Evolutionary conservation across 1,140 invertebrate species (phyloP).

Genomic region (Myzus persicae): DNA sequence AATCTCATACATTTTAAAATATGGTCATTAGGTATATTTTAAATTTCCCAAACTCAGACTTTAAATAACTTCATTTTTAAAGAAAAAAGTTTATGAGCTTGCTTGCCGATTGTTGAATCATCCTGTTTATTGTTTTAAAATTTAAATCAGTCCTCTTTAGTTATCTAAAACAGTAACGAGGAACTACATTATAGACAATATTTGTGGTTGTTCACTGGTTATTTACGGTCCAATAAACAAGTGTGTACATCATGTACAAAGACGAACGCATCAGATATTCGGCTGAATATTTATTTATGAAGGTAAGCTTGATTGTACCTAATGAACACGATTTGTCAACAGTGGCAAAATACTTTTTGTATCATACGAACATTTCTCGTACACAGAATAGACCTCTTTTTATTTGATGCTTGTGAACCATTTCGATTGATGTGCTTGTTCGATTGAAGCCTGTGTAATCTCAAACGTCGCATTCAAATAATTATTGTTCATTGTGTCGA

Average conservation of each 20-base stretch:
- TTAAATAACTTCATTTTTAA: no score
- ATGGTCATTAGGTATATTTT: no score
- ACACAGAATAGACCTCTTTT: background rate
- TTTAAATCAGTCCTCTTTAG: background rate
- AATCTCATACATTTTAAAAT: no score
- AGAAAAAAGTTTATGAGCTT: no score
- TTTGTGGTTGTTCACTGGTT: background rate
- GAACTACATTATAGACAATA: background rate
- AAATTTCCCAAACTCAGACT: no score
- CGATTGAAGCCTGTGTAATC: background rate
- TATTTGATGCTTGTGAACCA: background rate
- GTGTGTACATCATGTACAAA: background rate
- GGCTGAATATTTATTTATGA: background rate
- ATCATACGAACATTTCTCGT: background rate
- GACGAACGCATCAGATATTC: background rate
- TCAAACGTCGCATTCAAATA: background rate
- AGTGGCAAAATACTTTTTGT: background rate
- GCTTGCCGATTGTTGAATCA: no score
- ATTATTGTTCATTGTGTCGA: background rate
- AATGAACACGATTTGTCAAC: background rate
- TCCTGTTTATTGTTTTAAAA: background rate
- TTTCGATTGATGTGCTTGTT: background rate
- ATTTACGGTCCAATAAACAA: background rate
- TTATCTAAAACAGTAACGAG: no score
- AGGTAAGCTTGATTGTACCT: background rate